A percentile compares a stretch with the other conserved stretches of the same genome.
These are phyloP conservation scores for Hydriomena furcata DNA, from an alignment of 2,888 invertebrate genomes.

Conservation along the genomic window DNA sequence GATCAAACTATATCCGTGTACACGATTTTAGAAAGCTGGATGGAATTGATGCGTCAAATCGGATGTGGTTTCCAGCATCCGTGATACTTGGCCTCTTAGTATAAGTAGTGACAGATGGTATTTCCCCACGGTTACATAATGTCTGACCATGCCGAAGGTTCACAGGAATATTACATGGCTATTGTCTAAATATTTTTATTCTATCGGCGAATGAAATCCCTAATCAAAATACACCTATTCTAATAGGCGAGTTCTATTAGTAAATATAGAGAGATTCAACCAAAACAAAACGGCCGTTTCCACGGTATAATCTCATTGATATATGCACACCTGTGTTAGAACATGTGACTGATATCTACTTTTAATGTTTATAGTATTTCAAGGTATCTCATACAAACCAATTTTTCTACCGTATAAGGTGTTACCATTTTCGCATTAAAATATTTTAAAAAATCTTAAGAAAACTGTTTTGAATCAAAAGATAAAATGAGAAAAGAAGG, in stretches of 20 bases:
- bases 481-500: too few relatives aligned
- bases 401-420: too few relatives aligned
- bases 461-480: too few relatives aligned
- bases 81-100: not conserved
- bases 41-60: constrained; percentile 19
- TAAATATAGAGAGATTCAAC: constrained; percentile 61
- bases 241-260: constrained; percentile 61
- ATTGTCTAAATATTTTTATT: constrained; percentile 63
- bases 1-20: constrained; percentile 3
- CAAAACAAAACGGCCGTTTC: constrained; percentile 57
- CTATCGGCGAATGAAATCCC: constrained; percentile 49
- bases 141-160: constrained; percentile 10
- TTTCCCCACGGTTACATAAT: constrained; percentile 19
- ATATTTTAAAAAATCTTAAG: too few relatives aligned
- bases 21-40: constrained; percentile 10
- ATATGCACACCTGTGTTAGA: constrained; percentile 45
- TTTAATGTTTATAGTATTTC: constrained; percentile 16
- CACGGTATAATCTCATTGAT: constrained; percentile 52
- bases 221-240: constrained; percentile 66
- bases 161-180: constrained; percentile 26
- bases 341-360: constrained; percentile 29
- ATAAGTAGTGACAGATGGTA: not conserved
- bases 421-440: too few relatives aligned
- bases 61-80: constrained; percentile 17
- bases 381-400: not conserved